A percentile compares a stretch with the other conserved stretches of the same genome.
These are phyloP conservation scores for Rotaria socialis DNA, from an alignment of 2,888 invertebrate species.

Conservation along the genomic window DNA sequence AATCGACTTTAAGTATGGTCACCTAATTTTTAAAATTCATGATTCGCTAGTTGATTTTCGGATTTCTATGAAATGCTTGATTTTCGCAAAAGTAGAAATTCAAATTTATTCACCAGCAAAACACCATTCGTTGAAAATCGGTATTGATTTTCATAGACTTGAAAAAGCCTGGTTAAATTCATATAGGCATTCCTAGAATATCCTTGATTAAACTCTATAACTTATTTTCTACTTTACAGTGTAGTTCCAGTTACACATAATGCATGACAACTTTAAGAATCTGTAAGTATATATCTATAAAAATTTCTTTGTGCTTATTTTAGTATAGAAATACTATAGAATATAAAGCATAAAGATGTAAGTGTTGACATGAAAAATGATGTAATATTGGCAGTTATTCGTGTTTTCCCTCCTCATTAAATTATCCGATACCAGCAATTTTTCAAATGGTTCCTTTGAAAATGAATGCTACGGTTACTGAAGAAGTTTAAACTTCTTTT, in stretches of 20 bases:
- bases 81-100: too few species aligned
- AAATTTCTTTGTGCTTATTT: background rate
- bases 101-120: too few species aligned
- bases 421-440: background rate
- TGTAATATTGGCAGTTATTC: background rate
- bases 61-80: too few species aligned
- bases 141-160: too few species aligned
- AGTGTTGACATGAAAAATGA: background rate
- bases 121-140: too few species aligned
- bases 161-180: too few species aligned
- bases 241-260: background rate
- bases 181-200: too few species aligned
- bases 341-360: background rate
- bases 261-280: background rate
- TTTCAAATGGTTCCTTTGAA: background rate
- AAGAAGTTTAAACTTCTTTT: background rate
- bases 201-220: too few species aligned
- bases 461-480: background rate
- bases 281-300: background rate
- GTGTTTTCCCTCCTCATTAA: background rate
- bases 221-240: too few species aligned
- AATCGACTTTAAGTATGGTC: too few species aligned
- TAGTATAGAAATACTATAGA: background rate
- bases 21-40: too few species aligned
- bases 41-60: too few species aligned